Conservation (phyloP, 1,140 invertebrate genomes). For the Teleogryllus occipitalis region DNA sequence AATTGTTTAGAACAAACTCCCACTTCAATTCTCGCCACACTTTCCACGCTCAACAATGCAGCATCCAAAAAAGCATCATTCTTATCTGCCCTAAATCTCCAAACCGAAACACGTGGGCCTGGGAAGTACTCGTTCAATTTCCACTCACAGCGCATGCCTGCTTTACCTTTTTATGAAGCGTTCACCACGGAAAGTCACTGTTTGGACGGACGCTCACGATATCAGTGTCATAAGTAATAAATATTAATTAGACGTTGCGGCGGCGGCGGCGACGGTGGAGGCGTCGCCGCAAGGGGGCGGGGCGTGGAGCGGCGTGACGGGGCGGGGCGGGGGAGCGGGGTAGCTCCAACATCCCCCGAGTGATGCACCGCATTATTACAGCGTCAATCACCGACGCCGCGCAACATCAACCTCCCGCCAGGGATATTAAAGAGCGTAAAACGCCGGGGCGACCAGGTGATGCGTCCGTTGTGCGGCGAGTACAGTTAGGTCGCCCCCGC, state of each 20-base stretch:
- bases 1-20: no score
- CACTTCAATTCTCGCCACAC: no score
- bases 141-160: background rate
- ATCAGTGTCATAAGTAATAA: constrained; percentile 5
- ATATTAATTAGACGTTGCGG: background rate
- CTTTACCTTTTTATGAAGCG: background rate
- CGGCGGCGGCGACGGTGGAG: background rate
- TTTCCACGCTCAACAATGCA: no score
- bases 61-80: background rate
- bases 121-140: background rate
- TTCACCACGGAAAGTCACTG: background rate
- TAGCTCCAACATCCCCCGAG: no score
- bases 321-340: no score
- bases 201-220: background rate
- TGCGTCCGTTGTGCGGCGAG: background rate
- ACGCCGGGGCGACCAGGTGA: background rate
- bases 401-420: background rate
- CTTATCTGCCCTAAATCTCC: background rate
- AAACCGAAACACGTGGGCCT: background rate
- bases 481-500: background rate
- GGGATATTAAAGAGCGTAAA: constrained; percentile 1
- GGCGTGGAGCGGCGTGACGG: background rate
- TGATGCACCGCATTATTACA: background rate
- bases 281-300: background rate
- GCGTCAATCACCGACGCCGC: background rate